Base-by-base conservation (phyloP, 2,888 invertebrate genomes). In the Lypha dubia region DNA sequence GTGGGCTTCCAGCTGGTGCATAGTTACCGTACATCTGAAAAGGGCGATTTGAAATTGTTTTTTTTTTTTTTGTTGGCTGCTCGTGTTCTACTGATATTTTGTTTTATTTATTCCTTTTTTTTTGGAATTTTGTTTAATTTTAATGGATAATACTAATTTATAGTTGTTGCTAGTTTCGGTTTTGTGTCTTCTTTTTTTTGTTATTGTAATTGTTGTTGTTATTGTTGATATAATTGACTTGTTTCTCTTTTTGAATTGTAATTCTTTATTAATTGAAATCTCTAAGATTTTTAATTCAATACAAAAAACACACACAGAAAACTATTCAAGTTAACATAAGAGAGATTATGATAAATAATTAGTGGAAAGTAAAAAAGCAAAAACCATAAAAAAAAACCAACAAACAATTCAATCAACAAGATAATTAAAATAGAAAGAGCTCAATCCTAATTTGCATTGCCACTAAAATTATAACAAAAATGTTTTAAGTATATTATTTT, bases 11-110 rank as follows among this genome's bases (percentile, higher is more conserved):
- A 87, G 89, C 76, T 86, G 90, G 89, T 87, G 91, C 88, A 90
- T 89, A 91, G 90, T 90, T 91, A 91, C 91, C 91, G 90, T 91
- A 92, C 92, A 92, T 92, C 92, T 92, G 92, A 92, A 92, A 92
- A 90, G 90, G 91, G 90, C 91, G 91, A 91, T 92, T 91, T 89
- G 89, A 91, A 90, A 88, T 87, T 80, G 83, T 80, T 87, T 88
- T 53, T 41, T 28, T 46, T 88, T 88, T 88, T 84, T 80, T 63
- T 84, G 67, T 68, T 77, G 76, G 76, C 68, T 77, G 80, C 80
- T 80, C 60, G 77, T 67, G 17, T 83, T 65, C 62, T 51, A n/a
- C n/a, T n/a, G n/a, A n/a, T n/a, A 6, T 58, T 41, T 79, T 58
- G 73, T 76, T 67, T 79, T 53, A 70, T 82, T 62, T 56, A 41